These are phyloP conservation scores for Ellobius talpinus DNA, from an alignment of 2,113 vertebrate species.

Conservation along the genomic window DNA sequence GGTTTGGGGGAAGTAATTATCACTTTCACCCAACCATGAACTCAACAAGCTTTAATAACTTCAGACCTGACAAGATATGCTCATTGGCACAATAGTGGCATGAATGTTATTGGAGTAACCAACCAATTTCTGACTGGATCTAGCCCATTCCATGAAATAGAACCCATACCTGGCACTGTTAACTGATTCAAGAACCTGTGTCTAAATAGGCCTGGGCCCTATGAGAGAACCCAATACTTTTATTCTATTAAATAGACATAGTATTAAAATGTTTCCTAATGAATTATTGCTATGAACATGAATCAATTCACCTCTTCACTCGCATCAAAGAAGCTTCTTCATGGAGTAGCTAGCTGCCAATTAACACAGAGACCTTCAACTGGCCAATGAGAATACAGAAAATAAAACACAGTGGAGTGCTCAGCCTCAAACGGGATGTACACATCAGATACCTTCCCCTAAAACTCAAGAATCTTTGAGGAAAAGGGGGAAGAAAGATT, in stretches of 20 bases:
- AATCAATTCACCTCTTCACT: not conserved
- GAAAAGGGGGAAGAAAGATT: not conserved
- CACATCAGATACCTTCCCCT: not conserved
- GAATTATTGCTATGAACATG: not conserved
- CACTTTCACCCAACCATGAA: not conserved
- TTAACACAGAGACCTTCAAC: not conserved
- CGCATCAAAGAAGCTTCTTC: not conserved
- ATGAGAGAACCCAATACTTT: not conserved
- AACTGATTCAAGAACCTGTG: not conserved
- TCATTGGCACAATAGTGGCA: not conserved
- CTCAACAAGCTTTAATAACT: not conserved
- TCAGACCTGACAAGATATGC: not conserved
- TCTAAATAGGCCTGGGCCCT: not conserved
- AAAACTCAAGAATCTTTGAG: not conserved
- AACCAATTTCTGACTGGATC: not conserved
- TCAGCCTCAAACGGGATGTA: not conserved
- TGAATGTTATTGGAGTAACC: not conserved
- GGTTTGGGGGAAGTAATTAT: not conserved
- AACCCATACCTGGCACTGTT: not conserved
- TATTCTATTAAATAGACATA: not conserved
- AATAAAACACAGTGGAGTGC: not conserved
- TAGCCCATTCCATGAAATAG: not conserved
- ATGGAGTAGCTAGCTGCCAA: not conserved
- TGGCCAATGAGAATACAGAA: not conserved
- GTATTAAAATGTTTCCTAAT: not conserved